phyloP scores from a whole-genome alignment of 2,888 invertebrate species.

The Lingula anatina region DNA sequence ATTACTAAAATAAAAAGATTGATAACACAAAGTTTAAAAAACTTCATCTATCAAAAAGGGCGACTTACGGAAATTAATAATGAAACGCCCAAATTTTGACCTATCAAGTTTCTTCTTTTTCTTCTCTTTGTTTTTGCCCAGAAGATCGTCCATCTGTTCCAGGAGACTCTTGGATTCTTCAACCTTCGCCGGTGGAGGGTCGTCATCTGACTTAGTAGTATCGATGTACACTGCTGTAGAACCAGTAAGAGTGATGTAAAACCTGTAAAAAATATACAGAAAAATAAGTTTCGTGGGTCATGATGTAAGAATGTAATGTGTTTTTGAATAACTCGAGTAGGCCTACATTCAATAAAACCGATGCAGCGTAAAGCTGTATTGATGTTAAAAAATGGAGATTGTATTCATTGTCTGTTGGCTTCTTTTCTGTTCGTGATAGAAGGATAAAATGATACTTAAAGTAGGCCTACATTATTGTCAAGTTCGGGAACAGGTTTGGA shows the following conservation, averaged over 20 bases:
- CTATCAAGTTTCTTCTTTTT: conserved; percentile 23
- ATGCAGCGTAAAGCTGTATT: too few species aligned
- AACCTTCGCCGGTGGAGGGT: conserved; percentile 7
- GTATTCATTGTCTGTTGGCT: too few species aligned
- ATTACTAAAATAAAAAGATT: too few species aligned
- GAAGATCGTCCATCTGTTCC: conserved; percentile 1
- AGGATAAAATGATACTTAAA: too few species aligned
- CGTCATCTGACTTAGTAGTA: conserved; percentile 29
- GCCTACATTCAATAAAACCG: too few species aligned
- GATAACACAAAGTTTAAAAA: not conserved
- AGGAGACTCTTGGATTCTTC: not conserved
- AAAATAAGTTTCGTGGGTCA: too few species aligned
- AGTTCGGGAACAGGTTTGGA: too few species aligned
- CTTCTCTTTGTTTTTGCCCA: conserved; percentile 3
- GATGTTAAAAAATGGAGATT: too few species aligned
- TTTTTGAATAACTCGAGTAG: too few species aligned
- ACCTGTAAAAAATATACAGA: conserved; percentile 24
- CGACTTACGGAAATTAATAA: conserved; percentile 34
- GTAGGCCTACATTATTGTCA: too few species aligned
- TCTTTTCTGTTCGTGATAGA: too few species aligned
- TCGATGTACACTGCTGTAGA: conserved; percentile 40
- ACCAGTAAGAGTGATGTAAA: conserved; percentile 42
- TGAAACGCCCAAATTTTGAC: conserved; percentile 35
- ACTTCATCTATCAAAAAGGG: not conserved
- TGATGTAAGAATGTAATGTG: too few species aligned